Evolutionary conservation across 2,888 invertebrate genomes (phyloP).

Genomic region (Dorcus parallelipipedus): DNA sequence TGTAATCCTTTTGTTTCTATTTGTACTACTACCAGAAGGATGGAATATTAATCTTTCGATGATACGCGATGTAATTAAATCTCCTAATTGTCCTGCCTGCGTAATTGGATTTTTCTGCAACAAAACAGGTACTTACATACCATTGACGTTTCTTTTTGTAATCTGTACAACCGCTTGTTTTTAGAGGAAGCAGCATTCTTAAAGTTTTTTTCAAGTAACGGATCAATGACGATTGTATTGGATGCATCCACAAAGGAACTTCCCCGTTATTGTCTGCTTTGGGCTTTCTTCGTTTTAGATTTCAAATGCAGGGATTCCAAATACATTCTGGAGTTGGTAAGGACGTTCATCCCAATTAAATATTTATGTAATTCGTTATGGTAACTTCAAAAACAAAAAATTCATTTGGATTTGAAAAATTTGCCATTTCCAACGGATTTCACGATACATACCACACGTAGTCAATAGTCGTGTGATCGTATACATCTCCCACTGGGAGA

Average conservation of each 20-base stretch:
- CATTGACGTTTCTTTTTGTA: background rate
- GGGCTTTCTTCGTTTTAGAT: slow-evolving; percentile 47
- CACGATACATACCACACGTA: too few species aligned
- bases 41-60: background rate
- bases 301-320: slow-evolving; percentile 42
- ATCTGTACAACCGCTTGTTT: background rate
- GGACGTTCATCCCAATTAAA: background rate
- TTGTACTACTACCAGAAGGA: background rate
- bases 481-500: too few species aligned
- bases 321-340: slow-evolving; percentile 43
- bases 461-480: too few species aligned
- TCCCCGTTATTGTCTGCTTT: slow-evolving; percentile 31
- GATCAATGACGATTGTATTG: slow-evolving; percentile 19
- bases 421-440: too few species aligned
- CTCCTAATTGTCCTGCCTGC: slow-evolving; percentile 12
- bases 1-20: too few species aligned
- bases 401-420: too few species aligned
- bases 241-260: slow-evolving; percentile 15
- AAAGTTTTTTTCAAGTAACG: slow-evolving; percentile 23
- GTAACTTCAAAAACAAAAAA: too few species aligned
- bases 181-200: slow-evolving; percentile 24
- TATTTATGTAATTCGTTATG: too few species aligned
- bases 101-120: slow-evolving; percentile 29
- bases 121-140: slow-evolving; percentile 24
- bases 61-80: slow-evolving; percentile 12